A percentile compares a stretch with the other conserved stretches of the same genome.
Conservation (phyloP, 1,140 invertebrate species). For the Ylistrum balloti region DNA sequence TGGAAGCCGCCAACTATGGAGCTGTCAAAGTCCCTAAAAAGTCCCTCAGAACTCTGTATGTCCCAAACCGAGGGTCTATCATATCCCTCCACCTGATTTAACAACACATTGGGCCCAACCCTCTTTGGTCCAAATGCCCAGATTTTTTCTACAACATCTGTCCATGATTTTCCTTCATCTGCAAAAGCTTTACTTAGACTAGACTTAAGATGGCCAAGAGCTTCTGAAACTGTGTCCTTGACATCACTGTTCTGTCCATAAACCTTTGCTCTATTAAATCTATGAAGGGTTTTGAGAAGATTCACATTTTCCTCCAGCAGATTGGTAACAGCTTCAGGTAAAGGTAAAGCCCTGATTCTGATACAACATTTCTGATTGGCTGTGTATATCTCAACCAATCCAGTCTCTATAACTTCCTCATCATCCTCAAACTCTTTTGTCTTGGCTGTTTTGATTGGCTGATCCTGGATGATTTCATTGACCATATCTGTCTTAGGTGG, state of each 20-base stretch:
- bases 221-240: constrained; percentile 77
- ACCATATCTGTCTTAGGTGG: constrained; percentile 94
- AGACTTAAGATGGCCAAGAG: constrained; percentile 86
- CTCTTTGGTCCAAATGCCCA: constrained; percentile 96
- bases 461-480: constrained; percentile 91
- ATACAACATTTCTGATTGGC: constrained; percentile 89
- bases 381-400: constrained; percentile 86
- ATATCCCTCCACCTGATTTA: constrained; percentile 87
- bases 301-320: constrained; percentile 87
- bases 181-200: constrained; percentile 87
- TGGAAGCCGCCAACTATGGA: constrained; percentile 96
- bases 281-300: constrained; percentile 85
- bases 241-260: constrained; percentile 68
- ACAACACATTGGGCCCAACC: constrained; percentile 93
- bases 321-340: constrained; percentile 89
- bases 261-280: constrained; percentile 60
- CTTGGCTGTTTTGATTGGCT: constrained; percentile 69
- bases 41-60: constrained; percentile 62
- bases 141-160: constrained; percentile 88
- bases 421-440: constrained; percentile 75
- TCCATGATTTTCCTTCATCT: constrained; percentile 84
- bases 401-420: constrained; percentile 78
- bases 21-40: constrained; percentile 76
- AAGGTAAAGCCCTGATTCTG: constrained; percentile 90
- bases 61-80: constrained; percentile 82